Evolutionary conservation across 1,140 invertebrate genomes (phyloP).

Genomic region (Uloborus diversus): DNA sequence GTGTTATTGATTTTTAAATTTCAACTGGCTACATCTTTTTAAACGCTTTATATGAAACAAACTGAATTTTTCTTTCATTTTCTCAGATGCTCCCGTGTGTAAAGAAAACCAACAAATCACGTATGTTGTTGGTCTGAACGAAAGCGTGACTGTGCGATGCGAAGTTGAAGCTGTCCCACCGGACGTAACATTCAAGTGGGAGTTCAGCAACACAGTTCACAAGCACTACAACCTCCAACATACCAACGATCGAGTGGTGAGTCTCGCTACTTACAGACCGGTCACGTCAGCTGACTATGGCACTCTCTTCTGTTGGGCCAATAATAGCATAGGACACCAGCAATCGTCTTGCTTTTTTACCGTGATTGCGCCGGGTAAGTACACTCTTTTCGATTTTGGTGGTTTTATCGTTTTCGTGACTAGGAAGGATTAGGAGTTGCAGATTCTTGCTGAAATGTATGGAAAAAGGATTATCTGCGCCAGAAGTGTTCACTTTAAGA

Average conservation of each 20-base stretch:
- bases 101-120: conserved; percentile 76
- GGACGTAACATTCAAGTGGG: conserved; percentile 69
- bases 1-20: no score
- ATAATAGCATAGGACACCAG: conserved; percentile 61
- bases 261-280: conserved; percentile 54
- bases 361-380: conserved; percentile 60
- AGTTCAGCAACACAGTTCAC: conserved; percentile 58
- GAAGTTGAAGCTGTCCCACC: conserved; percentile 88
- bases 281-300: conserved; percentile 59
- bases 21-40: no score
- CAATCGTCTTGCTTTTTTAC: conserved; percentile 61
- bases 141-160: conserved; percentile 79
- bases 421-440: no score
- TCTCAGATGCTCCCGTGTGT: conserved; percentile 85
- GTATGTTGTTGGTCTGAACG: conserved; percentile 82
- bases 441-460: no score
- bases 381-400: no score
- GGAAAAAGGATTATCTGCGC: no score
- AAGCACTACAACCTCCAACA: conserved; percentile 52
- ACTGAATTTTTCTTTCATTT: background rate
- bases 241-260: conserved; percentile 17
- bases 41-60: no score
- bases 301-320: conserved; percentile 60
- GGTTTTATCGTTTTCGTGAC: no score
- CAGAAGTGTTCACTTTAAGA: no score